Evolutionary conservation across 2,113 vertebrate genomes (phyloP).

Genomic region (Catharus minimus): DNA sequence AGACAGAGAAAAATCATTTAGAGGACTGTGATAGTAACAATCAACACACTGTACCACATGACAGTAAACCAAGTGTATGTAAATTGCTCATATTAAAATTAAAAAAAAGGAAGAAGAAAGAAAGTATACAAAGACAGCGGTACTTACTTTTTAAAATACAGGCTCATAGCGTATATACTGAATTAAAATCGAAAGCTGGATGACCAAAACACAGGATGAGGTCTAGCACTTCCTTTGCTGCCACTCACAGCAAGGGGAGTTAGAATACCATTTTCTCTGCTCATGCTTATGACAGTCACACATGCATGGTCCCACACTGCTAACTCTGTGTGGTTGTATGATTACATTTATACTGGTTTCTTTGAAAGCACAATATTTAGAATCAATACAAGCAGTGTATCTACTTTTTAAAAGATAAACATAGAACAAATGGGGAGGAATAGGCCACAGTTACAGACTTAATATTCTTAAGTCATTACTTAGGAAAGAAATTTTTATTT

Average conservation of each 20-base stretch:
- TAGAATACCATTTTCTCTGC: slow-evolving; percentile 18
- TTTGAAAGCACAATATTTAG: background rate
- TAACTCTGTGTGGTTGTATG: background rate
- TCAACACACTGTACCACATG: slow-evolving; percentile 55
- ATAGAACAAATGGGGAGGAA: slow-evolving; percentile 12
- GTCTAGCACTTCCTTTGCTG: slow-evolving; percentile 34
- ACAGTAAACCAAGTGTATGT: slow-evolving; percentile 46
- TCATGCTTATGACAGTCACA: slow-evolving; percentile 48
- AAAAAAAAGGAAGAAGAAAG: background rate
- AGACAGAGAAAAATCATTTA: slow-evolving; percentile 73
- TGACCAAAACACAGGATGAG: slow-evolving; percentile 68
- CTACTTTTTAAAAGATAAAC: background rate
- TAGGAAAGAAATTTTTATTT: background rate
- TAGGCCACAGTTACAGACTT: slow-evolving; percentile 20
- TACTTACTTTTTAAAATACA: slow-evolving; percentile 81
- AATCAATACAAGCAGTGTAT: background rate
- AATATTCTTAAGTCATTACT: background rate
- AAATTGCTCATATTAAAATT: slow-evolving; percentile 22
- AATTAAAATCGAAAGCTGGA: slow-evolving; percentile 75
- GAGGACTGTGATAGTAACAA: slow-evolving; percentile 68
- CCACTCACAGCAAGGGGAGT: slow-evolving; percentile 17
- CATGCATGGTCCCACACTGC: slow-evolving; percentile 35
- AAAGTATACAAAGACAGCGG: slow-evolving; percentile 65
- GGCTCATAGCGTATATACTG: slow-evolving; percentile 77
- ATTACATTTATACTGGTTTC: background rate